Base-by-base conservation (phyloP, 2,113 vertebrate species). In the Zosterops japonicus region DNA sequence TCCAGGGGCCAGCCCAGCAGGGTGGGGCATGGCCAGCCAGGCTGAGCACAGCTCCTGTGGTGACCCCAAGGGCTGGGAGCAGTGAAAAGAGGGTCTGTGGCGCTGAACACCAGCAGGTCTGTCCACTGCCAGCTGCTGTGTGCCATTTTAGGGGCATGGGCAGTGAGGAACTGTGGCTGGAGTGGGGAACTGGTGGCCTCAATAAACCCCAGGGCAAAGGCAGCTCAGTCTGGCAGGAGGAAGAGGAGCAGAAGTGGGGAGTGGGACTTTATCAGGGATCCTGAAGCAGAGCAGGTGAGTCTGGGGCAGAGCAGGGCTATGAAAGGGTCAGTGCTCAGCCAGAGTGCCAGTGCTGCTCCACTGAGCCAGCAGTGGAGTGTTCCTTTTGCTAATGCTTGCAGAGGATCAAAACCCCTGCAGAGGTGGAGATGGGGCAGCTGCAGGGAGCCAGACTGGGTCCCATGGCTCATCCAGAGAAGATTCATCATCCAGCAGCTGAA, bases 131-230 rank as follows among this genome's bases (percentile, higher is more conserved):
- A 56, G 56, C 19, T 57, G n/a, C 60, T 1, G 2, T 52, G 47
- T 24, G 79, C 28, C 0, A 0, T 12, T 75, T 63, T 19, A 61
- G 64, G 31, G 29, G 16, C 6, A 0, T 24, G 52, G 36, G 59
- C n/a, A 50, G 21, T 10, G 42, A 84, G 20, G 3, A 2, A 3
- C n/a, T 29, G n/a, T 35, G 72, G 25, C 33, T 87, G 53, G 10
- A 5, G 3, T 46, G 47, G 19, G 70, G 33, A 80, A 14, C 11
- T 23, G 28, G 8, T n/a, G 53, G 22, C 11, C 8, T 92, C 64
- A 20, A 4, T 27, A 41, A 87, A 39, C 9, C 5, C 25, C 2
- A 1, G 44, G n/a, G 41, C 33, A 77, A 57, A 61, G 41, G 6
- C 44, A 22, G 28, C 39, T 71, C 52, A 28, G 33, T 22, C 46